These are phyloP conservation scores for Triplophysa bombifrons DNA, from an alignment of 2,797 vertebrate genomes.

Conservation along the genomic window DNA sequence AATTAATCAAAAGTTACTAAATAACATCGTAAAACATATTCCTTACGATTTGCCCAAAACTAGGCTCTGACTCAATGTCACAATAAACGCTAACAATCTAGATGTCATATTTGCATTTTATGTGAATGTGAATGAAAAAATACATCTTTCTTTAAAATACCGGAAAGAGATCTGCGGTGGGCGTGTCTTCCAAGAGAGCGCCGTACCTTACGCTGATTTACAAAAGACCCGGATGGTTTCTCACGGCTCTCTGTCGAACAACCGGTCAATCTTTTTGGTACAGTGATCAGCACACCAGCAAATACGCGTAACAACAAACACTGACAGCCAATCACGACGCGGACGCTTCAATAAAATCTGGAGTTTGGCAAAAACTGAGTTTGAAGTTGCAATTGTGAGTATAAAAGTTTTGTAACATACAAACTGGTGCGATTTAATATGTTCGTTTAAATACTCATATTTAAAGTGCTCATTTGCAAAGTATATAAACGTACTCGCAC, in stretches of 20 bases:
- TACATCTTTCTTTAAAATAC: neutral
- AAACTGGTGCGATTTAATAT: neutral
- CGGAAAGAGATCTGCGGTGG: neutral
- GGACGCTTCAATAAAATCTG: neutral
- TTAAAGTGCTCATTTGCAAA: neutral
- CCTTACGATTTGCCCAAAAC: neutral
- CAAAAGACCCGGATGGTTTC: neutral
- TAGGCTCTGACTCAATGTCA: neutral
- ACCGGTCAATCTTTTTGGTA: neutral
- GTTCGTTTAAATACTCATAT: neutral
- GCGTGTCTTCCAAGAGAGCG: neutral
- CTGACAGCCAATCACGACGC: constrained; percentile 3
- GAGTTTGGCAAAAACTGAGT: neutral
- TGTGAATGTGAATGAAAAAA: neutral
- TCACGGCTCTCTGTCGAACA: neutral
- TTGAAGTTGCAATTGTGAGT: neutral
- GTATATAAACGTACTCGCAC: neutral
- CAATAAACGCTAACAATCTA: neutral
- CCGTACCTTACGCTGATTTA: neutral
- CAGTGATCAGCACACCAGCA: neutral
- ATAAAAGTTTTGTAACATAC: neutral
- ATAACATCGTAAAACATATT: no score
- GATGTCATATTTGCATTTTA: neutral
- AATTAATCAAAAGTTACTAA: no score
- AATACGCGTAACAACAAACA: neutral